Evolutionary conservation across 2,797 vertebrate species (phyloP), one percentile per base, ranked within the genome.

Genomic region (Schizopygopsis malacanthus): DNA sequence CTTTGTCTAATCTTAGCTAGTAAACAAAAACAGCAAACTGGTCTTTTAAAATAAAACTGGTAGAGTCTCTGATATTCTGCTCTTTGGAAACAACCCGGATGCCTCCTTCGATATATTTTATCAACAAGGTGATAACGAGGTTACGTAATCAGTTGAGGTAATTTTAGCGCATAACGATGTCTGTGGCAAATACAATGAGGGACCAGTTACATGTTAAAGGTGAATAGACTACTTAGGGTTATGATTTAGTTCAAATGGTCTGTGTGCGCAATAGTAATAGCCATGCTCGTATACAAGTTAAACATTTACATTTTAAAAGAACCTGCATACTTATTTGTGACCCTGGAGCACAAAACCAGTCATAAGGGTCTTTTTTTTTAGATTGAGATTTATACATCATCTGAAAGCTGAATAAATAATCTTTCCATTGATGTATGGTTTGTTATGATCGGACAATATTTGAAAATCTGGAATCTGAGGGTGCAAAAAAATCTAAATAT

Each of bases 1-100:
- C 33, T 71, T 83, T 80, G 81, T 79, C 86, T 87, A 8, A 59
- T 41, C 50, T 39, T 43, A 50, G 59, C 69, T 50, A 61, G 56
- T 63, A 83, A 79, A 84, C 28, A 70, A 79, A 69, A 70, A 43
- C 56, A 63, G 4, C 79, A 33, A 28, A 25, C 78, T 50, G 6
- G 13, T 13, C 41, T 79, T 75, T 75, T 4, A 43, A 5, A 33
- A 33, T 33, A 33, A 33, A 33, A 33, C 33, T 33, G 33, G 33
- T 33, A 33, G 33, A 33, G 22, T 70, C 67, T 11, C 69, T 43
- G 11, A 45, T 22, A 70, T 39, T 41, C 18, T 47, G 71, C 13
- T 73, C n/a, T 73, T 47, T 47, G 28, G n/a, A 73, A 16, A 45
- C 25, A 7, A 41, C 43, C 6, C 13, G 13, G 8, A 72, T 72